These are phyloP conservation scores for Psittacula cyanocephala DNA, from an alignment of 2,113 vertebrate genomes.

Conservation along the genomic window DNA sequence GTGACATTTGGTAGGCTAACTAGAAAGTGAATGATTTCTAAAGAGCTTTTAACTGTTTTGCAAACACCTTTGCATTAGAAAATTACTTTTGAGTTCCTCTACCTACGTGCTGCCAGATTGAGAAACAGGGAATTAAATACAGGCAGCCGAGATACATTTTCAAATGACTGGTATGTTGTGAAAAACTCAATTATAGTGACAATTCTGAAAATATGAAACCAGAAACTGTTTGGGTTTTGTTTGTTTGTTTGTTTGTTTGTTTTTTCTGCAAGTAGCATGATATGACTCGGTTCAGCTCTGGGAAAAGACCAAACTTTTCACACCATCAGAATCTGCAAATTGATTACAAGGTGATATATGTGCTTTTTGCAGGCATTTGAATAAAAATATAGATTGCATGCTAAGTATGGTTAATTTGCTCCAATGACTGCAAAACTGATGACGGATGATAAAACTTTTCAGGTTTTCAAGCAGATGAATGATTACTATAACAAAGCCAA, in stretches of 20 bases:
- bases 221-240: background rate
- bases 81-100: background rate
- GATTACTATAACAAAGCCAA: slow-evolving; percentile 50
- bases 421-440: slow-evolving; percentile 25
- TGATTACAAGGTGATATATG: slow-evolving; percentile 55
- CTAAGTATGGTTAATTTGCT: slow-evolving; percentile 49
- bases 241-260: background rate
- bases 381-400: slow-evolving; percentile 16
- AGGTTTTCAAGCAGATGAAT: slow-evolving; percentile 56
- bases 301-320: slow-evolving; percentile 61
- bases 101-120: background rate
- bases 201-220: slow-evolving; percentile 26
- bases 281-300: slow-evolving; percentile 43
- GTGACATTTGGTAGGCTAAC: background rate
- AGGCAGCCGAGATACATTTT: background rate
- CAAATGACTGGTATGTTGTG: background rate
- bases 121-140: background rate
- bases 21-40: background rate
- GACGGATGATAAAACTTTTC: slow-evolving; percentile 38
- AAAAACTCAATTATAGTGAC: slow-evolving; percentile 30
- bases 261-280: slow-evolving; percentile 20
- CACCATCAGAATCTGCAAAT: slow-evolving; percentile 50
- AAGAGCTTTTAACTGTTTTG: background rate
- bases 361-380: slow-evolving; percentile 43
- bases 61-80: background rate